Evolutionary conservation across 2,113 vertebrate genomes (phyloP).

Genomic region (Prinia subflava): DNA sequence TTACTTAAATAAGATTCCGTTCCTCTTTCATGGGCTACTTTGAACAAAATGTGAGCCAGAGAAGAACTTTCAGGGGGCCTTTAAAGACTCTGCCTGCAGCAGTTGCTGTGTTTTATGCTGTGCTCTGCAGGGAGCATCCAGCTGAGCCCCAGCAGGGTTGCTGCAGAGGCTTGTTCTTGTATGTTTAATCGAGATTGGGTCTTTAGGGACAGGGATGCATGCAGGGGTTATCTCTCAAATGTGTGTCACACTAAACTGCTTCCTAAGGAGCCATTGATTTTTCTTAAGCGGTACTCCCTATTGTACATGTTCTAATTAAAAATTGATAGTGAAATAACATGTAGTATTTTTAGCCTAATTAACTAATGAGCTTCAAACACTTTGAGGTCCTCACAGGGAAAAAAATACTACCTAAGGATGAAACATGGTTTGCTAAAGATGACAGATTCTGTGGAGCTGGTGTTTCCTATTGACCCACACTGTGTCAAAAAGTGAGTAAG

Average conservation of each 20-base stretch:
- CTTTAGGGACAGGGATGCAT: background rate
- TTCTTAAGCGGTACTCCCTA: slow-evolving; percentile 17
- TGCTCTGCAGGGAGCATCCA: background rate
- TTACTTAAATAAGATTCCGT: background rate
- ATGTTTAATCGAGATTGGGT: background rate
- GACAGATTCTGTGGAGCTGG: background rate
- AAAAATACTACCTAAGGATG: background rate
- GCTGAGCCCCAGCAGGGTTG: background rate
- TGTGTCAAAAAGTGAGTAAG: background rate
- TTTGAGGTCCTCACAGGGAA: background rate
- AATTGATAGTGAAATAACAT: slow-evolving; percentile 19
- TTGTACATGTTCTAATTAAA: slow-evolving; percentile 44
- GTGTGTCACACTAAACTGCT: background rate
- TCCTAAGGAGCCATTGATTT: slow-evolving; percentile 34
- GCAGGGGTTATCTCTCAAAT: background rate
- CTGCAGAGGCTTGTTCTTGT: background rate
- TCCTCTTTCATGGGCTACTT: background rate
- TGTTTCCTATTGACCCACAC: background rate
- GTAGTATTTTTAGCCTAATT: slow-evolving; percentile 19
- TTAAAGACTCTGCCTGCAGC: background rate
- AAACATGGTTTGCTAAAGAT: background rate
- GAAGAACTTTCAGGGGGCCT: background rate
- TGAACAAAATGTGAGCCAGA: background rate
- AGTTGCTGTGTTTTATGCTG: background rate
- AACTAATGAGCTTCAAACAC: background rate